Evolutionary conservation across 1,140 invertebrate genomes (phyloP), one percentile per base, ranked within the genome.

Genomic region (Acromyrmex echinatior): DNA sequence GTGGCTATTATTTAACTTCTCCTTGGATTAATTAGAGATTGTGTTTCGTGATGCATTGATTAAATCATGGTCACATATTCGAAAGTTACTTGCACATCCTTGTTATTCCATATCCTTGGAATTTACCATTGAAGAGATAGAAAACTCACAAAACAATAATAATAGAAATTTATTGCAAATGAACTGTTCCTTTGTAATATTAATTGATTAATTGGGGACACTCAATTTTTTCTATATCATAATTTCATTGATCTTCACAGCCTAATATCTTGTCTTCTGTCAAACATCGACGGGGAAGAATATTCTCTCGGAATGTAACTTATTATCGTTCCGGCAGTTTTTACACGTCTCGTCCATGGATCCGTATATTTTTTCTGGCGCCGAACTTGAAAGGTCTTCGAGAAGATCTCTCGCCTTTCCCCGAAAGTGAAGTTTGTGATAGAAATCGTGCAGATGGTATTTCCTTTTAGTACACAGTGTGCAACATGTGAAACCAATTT

Each of bases 331-430:
- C 9, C 2, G 16, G 28, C n/a, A n/a, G 49, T 39, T 81, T 82
- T 49, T 71, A 45, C 28, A 53, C 31, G 5, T 51, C 28, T 39
- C 28, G 70, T 87, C 70, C 73, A 91, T 82, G 62, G 35, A 53
- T 39, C 14, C 56, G 58, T 86, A 28, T 86, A 86, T 86, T 86
- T 80, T 86, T 60, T 70, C 31, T 86, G n/a, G 70, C 70, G 21
- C 18, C 49, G 25, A 39, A 79, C 49, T 65, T 66, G 35, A 79
- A 86, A 56, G n/a, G 6, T 79, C 49, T 66, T 68, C 62, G 82
- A 78, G 71, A 73, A 39, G 45, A n/a, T 65, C 71, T n/a, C 14
- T 16, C 60, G 28, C 2, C 49, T 62, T 49, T 35, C 39, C 2
- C 10, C 56, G 80, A 74, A 60, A 74, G 3, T 39, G 51, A 82